Evolutionary conservation across 2,797 vertebrate genomes (phyloP), one percentile per base, ranked within the genome.

Genomic region (Crypturellus tataupa): DNA sequence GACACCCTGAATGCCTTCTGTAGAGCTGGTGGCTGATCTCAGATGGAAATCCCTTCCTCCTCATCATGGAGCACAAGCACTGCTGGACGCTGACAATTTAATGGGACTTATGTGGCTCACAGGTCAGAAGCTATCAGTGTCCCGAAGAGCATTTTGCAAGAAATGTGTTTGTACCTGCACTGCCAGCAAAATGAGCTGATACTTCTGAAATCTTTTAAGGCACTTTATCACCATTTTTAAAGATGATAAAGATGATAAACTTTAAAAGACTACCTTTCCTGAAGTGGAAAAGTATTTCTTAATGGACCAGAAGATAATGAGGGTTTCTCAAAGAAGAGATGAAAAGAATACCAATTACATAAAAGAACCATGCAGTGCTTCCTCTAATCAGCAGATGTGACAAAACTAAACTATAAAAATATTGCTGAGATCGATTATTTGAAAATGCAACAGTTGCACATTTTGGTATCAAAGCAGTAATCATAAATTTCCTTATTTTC

Each of bases 321-420:
- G 5, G 8, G 3, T 7, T 93, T 86, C 15, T 71, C 68, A 49
- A 89, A 87, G 35, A 60, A 55, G 8, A 71, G 24, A 76, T 17
- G 12, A 89, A 87, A 29, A 79, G 62, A 83, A 39, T 49, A 81
- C 4, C 42, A 83, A 25, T 87, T 87, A 70, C 20, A 79, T 87
- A 27, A 69, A 70, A 58, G 56, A 83, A 56, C 10, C n/a, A 39
- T 44, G 29, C 25, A 64, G 13, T 14, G 21, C 40, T 89, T 87
- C 31, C 19, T 59, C 58, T 68, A 44, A 89, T 69, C 46, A 84
- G 23, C 10, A 42, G 12, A 90, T 40, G 10, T 23, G 35, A 84
- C 2, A 39, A 40, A 91, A 77, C 37, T 68, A 25, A 91, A 13
- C 11, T 67, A 5, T 3, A 6, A 51, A 12, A 80, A 29, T 33